Base-by-base conservation (phyloP, 2,888 invertebrate species). In the Tachina grossa region DNA sequence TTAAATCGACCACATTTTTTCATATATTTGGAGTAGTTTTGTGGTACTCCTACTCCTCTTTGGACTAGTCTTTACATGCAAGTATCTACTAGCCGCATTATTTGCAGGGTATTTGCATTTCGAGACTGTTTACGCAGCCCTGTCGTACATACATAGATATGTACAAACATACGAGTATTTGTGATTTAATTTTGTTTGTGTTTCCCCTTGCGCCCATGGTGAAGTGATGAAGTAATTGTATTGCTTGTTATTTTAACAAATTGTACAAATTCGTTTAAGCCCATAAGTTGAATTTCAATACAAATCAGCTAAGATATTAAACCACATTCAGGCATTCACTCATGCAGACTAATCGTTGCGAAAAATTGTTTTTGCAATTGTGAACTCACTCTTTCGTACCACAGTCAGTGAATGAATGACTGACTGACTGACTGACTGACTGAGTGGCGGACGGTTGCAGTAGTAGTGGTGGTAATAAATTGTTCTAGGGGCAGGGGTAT, bases 201-300 rank as follows among this genome's bases (percentile, higher is more conserved):
- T 22, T 68, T 19, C 9, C 9, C 22, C 13, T 39, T 53, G 43
- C 31, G 31, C 13, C 19, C 19, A 19, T 71, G 31, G 53, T 78
- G 22, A 43, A 43, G 16, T 81, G 76, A 55, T 78, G 49, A 78
- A 65, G 78, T 78, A 43, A 80, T 82, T 79, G 53, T 81, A 16
- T 63, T 83, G 57, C 77, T 74, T 86, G 83, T 84, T 86, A 75
- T 84, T 83, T 86, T 86, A 78, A 69, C 80, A 81, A 86, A 83
- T 84, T 83, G 72, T 81, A 75, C 80, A 84, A 84, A 78, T 84
- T 77, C 83, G 51, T 76, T 81, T 86, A 86, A 86, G 83, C 77
- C 83, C 80, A 77, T 78, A 80, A 86, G 74, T 83, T 79, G 80
- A 74, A 63, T 63, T 75, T 80, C 69, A 74, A 75, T 78, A 77